phyloP scores from a whole-genome alignment of 1,140 invertebrate species.

The Polyergus mexicanus region DNA sequence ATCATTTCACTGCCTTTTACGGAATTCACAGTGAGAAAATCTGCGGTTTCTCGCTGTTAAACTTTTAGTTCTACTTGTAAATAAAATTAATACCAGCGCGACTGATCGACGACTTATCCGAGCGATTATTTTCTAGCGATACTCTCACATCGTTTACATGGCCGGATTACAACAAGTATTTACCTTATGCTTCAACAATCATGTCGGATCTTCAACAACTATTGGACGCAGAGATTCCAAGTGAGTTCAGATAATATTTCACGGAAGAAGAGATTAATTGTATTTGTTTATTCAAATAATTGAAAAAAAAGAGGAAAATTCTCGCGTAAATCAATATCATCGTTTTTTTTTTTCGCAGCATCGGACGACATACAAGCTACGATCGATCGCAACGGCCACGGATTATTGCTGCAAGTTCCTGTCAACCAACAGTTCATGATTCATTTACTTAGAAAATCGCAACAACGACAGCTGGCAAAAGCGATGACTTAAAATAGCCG shows the following conservation, averaged over 20 bases:
- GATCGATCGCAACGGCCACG: slow-evolving; percentile 4
- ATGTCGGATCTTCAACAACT: background rate
- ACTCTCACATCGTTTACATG: slow-evolving; percentile 43
- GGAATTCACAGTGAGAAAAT: background rate
- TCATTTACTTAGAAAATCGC: slow-evolving; percentile 18
- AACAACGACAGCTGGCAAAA: background rate
- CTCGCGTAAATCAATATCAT: background rate
- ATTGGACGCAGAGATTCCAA: slow-evolving; percentile 11
- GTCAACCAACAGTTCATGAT: slow-evolving; percentile 39
- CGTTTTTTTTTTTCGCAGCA: slow-evolving; percentile 32
- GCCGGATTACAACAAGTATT: slow-evolving; percentile 1
- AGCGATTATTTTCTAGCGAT: slow-evolving; percentile 54
- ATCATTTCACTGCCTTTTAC: background rate
- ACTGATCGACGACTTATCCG: background rate
- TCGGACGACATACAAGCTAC: background rate
- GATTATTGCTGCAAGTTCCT: slow-evolving; percentile 51
- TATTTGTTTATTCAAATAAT: background rate
- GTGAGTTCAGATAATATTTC: slow-evolving; percentile 17
- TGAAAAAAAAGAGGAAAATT: background rate
- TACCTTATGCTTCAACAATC: slow-evolving; percentile 36
- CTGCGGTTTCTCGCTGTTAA: background rate
- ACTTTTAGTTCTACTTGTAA: slow-evolving; percentile 6
- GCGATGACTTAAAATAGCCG: background rate
- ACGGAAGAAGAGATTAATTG: background rate
- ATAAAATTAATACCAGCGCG: background rate